phyloP scores from a whole-genome alignment of 1,140 invertebrate genomes.

The Rhyacophila brunnea region DNA sequence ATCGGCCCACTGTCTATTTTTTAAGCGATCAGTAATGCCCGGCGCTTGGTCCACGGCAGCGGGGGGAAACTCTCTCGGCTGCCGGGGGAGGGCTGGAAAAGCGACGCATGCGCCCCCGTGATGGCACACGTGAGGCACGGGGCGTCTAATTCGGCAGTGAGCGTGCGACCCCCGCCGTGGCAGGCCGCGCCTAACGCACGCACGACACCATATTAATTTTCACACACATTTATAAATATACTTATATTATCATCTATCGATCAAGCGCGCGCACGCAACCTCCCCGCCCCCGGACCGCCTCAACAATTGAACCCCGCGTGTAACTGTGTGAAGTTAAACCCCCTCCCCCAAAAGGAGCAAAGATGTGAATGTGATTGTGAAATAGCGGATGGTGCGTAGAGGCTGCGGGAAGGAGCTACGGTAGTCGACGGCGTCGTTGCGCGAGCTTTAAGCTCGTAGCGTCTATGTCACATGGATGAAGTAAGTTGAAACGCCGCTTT shows the following conservation, averaged over 20 bases:
- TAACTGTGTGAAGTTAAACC: no score
- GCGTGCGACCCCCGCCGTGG: constrained; percentile 31
- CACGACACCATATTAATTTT: constrained; percentile 3
- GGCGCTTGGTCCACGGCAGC: no score
- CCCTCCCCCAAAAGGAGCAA: no score
- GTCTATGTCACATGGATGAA: constrained; percentile 6
- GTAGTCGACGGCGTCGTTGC: neutral
- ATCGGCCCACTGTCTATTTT: no score
- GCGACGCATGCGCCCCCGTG: constrained; percentile 9
- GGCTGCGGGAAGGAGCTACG: no score
- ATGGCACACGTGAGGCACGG: constrained; percentile 16
- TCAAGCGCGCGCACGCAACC: neutral
- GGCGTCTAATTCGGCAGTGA: constrained; percentile 26
- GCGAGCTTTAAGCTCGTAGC: neutral
- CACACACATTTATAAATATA: constrained; percentile 2
- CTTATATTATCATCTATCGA: constrained; percentile 1
- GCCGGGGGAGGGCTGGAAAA: neutral
- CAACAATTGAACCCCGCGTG: constrained; percentile 1
- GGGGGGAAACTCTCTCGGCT: neutral
- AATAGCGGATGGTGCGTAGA: no score
- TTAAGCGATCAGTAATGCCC: no score
- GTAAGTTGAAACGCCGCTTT: constrained; percentile 1
- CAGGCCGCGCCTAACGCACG: constrained; percentile 21
- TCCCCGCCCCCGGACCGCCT: constrained; percentile 6
- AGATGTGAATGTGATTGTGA: no score